phyloP scores from a whole-genome alignment of 2,888 invertebrate genomes.

The Mamestra brassicae region DNA sequence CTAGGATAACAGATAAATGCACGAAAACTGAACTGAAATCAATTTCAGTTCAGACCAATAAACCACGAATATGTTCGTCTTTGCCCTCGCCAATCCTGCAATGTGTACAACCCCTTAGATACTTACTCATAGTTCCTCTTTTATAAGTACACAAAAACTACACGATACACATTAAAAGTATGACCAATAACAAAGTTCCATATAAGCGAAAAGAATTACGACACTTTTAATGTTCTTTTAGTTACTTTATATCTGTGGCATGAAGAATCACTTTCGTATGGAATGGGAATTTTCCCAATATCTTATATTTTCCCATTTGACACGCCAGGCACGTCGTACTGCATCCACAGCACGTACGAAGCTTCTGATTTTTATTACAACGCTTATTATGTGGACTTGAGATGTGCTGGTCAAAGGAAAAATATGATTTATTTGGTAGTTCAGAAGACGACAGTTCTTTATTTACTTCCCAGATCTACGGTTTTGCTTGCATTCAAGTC shows the following conservation, averaged over 20 bases:
- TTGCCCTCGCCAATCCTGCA: background rate
- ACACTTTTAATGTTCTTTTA: slow-evolving; percentile 10
- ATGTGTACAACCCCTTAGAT: background rate
- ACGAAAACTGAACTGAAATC: too few relatives aligned
- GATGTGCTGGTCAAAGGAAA: slow-evolving; percentile 42
- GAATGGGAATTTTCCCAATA: slow-evolving; percentile 57
- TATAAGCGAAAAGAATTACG: slow-evolving; percentile 11
- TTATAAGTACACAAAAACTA: slow-evolving; percentile 5
- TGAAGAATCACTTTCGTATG: slow-evolving; percentile 44
- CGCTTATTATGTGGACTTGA: slow-evolving; percentile 44
- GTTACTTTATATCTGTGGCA: background rate
- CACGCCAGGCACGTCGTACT: slow-evolving; percentile 49
- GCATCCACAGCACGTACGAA: slow-evolving; percentile 54
- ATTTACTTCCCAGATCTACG: background rate
- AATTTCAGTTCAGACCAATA: too few relatives aligned
- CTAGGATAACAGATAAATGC: too few relatives aligned
- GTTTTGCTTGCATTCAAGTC: too few relatives aligned
- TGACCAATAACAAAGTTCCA: background rate
- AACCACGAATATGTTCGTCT: too few relatives aligned
- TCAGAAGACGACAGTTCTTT: background rate
- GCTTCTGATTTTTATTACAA: slow-evolving; percentile 57
- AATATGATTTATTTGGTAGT: slow-evolving; percentile 33
- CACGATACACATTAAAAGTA: slow-evolving; percentile 8
- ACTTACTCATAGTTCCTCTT: background rate
- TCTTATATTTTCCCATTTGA: slow-evolving; percentile 47